Evolutionary conservation across 2,113 vertebrate species (phyloP), one percentile per base, ranked within the genome.

Genomic region (Chaetodon trifascialis): DNA sequence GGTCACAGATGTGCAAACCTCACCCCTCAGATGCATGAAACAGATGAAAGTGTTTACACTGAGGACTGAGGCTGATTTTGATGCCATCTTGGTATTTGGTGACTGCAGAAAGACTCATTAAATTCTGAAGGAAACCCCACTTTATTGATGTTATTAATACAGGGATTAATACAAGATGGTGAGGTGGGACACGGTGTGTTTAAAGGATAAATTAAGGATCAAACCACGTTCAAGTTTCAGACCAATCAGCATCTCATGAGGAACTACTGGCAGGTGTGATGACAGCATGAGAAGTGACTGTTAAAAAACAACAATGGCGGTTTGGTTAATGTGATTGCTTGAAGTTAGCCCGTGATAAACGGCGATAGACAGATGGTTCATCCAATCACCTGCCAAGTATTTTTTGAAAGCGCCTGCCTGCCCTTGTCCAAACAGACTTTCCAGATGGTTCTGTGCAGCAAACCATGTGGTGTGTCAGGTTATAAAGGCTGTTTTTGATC

Each of bases 1-100:
- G 79, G 70, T 91, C 85, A 73, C 92, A 93, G 90, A 92, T 92
- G 91, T 92, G 84, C 6, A 2, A 59, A 34, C 65, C 73, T 72
- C 70, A 11, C 76, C 87, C 70, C 62, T 75, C 64, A 70, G 36
- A 55, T 0, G 47, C 63, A 44, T 0, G 17, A 36, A 69, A 58
- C 76, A 69, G 56, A 88, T 67, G 71, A 89, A 73, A 81, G 52
- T 87, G 85, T 89, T 88, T 79, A 73, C 66, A 30, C 36, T n/a
- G 38, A 63, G 71, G 15, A 55, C 63, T 56, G 55, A 56, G 16
- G 55, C 65, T 78, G 21, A 56, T 72, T 79, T 51, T 30, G 40
- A 56, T 66, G 66, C 65, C 56, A 30, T 58, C 17, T n/a, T n/a
- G 4, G 67, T 34, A 4, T 79, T 55, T 38, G 19, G 10, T 73